Evolutionary conservation across 2,113 vertebrate species (phyloP).

Genomic region (Lampris megalopsis): DNA sequence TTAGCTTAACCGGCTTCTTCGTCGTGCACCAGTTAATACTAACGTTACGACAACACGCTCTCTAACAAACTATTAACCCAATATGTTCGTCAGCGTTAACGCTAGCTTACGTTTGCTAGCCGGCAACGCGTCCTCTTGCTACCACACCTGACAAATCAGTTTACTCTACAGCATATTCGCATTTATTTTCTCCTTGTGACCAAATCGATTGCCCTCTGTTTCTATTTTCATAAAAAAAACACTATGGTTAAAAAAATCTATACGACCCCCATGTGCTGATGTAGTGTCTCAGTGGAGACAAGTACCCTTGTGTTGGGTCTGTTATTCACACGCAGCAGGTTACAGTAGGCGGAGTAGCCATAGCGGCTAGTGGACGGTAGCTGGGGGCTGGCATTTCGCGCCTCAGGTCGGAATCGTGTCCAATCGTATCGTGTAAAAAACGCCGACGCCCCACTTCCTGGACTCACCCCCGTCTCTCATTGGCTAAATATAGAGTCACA

Average conservation of each 20-base stretch:
- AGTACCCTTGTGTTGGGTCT: not conserved
- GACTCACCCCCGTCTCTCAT: slow-evolving; percentile 22
- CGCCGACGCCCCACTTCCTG: slow-evolving; percentile 28
- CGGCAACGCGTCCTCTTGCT: not conserved
- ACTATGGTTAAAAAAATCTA: not conserved
- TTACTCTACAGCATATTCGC: not conserved
- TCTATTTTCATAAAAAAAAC: too few relatives aligned
- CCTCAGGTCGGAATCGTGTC: not conserved
- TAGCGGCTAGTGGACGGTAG: not conserved
- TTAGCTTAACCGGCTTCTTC: not conserved
- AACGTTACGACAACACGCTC: not conserved
- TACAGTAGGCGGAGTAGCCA: slow-evolving; percentile 17
- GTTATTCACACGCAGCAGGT: slow-evolving; percentile 11
- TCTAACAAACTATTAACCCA: not conserved
- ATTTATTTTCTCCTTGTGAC: not conserved
- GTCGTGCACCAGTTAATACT: not conserved
- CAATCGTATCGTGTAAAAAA: slow-evolving; percentile 42
- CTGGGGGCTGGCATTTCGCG: slow-evolving; percentile 26
- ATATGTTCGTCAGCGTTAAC: not conserved
- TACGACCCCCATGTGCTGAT: not conserved
- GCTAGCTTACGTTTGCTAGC: slow-evolving; percentile 31
- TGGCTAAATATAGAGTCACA: slow-evolving; percentile 38
- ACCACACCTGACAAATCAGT: not conserved
- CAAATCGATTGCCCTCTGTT: not conserved
- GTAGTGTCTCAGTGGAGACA: not conserved